Percentiles rank a stretch among this genome's conserved stretches.
These are phyloP conservation scores for Catagonus wagneri DNA, from an alignment of 2,113 vertebrate species.

Conservation along the genomic window DNA sequence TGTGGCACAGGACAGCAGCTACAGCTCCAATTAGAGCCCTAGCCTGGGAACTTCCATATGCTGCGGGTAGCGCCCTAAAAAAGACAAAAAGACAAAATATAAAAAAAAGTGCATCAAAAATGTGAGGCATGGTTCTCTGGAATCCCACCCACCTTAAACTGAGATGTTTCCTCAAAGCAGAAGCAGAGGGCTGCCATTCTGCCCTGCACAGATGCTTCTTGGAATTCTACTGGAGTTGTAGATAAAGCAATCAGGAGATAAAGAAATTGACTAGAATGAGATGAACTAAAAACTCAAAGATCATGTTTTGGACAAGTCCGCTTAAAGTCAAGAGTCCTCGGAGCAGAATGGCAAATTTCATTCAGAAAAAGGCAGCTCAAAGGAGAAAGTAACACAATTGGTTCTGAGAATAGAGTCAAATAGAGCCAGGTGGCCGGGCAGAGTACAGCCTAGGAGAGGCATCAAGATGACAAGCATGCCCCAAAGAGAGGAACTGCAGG, in stretches of 20 bases:
- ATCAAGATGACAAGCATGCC: fast-evolving
- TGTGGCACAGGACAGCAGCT: no score
- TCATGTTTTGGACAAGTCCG: background rate
- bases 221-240: background rate
- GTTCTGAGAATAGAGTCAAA: background rate
- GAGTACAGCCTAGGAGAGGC: background rate
- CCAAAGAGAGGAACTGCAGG: background rate
- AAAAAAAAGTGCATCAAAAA: background rate
- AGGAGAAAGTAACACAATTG: background rate
- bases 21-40: no score
- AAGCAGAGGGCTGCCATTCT: background rate
- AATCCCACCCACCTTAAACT: background rate
- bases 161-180: background rate
- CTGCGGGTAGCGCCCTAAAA: no score
- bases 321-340: background rate
- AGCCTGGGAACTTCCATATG: no score
- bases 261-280: background rate
- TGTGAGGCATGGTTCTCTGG: background rate
- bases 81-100: no score
- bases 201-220: background rate
- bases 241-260: constrained; percentile 55
- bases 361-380: background rate
- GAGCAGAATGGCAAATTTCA: background rate
- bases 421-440: background rate
- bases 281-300: background rate